Evolutionary conservation across 1,140 invertebrate genomes (phyloP).

Genomic region (Drosophila kepulauana): DNA sequence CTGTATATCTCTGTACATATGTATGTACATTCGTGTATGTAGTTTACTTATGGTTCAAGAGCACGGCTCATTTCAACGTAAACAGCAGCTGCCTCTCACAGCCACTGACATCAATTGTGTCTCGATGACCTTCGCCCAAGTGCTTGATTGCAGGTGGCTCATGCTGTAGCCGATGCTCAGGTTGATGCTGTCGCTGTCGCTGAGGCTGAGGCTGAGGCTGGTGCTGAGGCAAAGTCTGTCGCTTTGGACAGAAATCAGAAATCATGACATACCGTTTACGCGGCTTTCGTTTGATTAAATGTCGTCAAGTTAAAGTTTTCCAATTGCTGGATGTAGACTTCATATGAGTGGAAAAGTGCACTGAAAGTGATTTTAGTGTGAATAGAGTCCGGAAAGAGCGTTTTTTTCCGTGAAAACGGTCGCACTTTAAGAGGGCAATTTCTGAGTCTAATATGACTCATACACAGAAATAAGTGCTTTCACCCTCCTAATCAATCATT

Average conservation of each 20-base stretch:
- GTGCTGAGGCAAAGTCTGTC: slow-evolving; percentile 2
- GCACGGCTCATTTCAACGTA: slow-evolving; percentile 53
- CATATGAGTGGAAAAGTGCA: neutral
- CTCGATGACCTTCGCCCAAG: slow-evolving; percentile 57
- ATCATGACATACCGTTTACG: slow-evolving; percentile 40
- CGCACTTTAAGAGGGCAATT: too few relatives aligned
- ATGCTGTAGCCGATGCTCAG: neutral
- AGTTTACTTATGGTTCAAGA: slow-evolving; percentile 52
- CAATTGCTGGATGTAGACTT: neutral
- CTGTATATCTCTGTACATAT: neutral
- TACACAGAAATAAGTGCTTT: too few relatives aligned
- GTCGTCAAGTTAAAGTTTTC: slow-evolving; percentile 2
- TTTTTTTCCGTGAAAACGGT: too few relatives aligned
- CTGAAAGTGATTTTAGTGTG: slow-evolving; percentile 11
- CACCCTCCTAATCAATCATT: too few relatives aligned
- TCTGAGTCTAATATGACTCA: too few relatives aligned
- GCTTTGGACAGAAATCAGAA: slow-evolving; percentile 35
- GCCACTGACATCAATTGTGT: slow-evolving; percentile 60
- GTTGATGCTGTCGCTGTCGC: neutral
- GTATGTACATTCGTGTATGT: slow-evolving; percentile 8
- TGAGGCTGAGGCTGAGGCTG: neutral
- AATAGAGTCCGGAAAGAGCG: too few relatives aligned
- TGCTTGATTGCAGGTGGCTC: slow-evolving; percentile 50
- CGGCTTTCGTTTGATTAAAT: slow-evolving; percentile 25
- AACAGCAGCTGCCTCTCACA: slow-evolving; percentile 50